Evolutionary conservation across 2,113 vertebrate species (phyloP).

Genomic region (Thamnaconus septentrionalis): DNA sequence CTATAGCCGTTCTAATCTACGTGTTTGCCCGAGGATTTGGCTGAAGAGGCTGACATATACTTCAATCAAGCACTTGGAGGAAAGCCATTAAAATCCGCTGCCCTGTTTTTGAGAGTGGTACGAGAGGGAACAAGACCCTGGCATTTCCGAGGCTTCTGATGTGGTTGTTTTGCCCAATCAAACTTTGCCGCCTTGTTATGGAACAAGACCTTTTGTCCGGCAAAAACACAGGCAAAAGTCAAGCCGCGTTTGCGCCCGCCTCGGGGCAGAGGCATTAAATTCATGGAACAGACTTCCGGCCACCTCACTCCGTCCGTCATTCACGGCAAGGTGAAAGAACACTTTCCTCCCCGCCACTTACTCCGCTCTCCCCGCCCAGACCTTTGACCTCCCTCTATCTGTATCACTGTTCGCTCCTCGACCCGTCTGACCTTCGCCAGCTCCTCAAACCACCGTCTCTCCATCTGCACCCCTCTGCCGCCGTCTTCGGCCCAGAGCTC

Average conservation of each 20-base stretch:
- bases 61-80: constrained; percentile 18
- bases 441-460: constrained; percentile 39
- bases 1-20: constrained; percentile 18
- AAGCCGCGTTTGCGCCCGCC: not conserved
- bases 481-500: constrained; percentile 38
- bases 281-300: constrained; percentile 15
- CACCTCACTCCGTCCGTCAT: constrained; percentile 40
- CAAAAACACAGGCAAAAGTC: constrained; percentile 24
- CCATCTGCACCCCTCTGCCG: constrained; percentile 45
- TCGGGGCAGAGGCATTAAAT: not conserved
- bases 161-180: constrained; percentile 28
- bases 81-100: constrained; percentile 41
- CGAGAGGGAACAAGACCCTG: constrained; percentile 15
- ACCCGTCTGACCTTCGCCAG: constrained; percentile 30
- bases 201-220: constrained; percentile 26
- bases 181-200: constrained; percentile 17
- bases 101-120: constrained; percentile 20
- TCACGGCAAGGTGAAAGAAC: constrained; percentile 26
- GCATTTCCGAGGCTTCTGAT: constrained; percentile 27
- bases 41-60: constrained; percentile 28
- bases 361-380: constrained; percentile 21
- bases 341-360: not conserved
- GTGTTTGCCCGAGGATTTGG: constrained; percentile 15
- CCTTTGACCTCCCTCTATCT: constrained; percentile 17
- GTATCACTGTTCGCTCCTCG: constrained; percentile 46